Base-by-base conservation (phyloP, 2,113 vertebrate species). In the Vulpes ferrilata region DNA sequence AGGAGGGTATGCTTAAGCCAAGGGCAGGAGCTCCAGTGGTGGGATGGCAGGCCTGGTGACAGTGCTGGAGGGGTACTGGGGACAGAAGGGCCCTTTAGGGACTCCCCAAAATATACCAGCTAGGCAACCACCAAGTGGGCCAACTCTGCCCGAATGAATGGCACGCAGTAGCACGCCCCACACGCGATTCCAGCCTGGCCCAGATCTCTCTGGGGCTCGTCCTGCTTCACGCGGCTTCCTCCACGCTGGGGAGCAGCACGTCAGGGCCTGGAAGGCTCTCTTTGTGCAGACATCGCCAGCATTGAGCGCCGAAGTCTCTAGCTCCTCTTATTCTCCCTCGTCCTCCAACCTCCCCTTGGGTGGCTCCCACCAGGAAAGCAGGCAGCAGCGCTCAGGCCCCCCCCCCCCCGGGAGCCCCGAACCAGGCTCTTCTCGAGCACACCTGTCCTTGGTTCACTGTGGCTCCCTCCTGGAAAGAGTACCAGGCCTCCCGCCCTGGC, bases 401-500 rank as follows among this genome's bases (percentile, higher is more conserved):
- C 35, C 35, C 35, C 35, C 35, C 35, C 2, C 81, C 67, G 32
- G 87, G 32, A 78, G 57, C 78, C 88, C 93, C 48, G 65, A 92
- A 35, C 55, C 69, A 73, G 51, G 35, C 79, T 91, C 95, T 93
- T 83, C 79, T 71, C 60, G 22, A 9, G n/a, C 53, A 51, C 43
- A n/a, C 74, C 90, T 84, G 92, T 92, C 92, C 96, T 97, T 97
- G 96, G 89, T 57, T 96, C 69, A 32, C 35, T 60, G 73, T 76
- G 10, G 32, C 87, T 69, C 71, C 51, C 84, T 91, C 79, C 92
- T 76, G 92, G 85, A 88, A 93, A 59, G 79, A 95, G 82, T 15
- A 81, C 20, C 93, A 79, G 78, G 78, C 57, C 43, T 88, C 67
- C 93, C 91, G 48, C 48, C 86, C 43, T 1, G 11, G n/a, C 93